Evolutionary conservation across 2,113 vertebrate genomes (phyloP).

Genomic region (Pantherophis guttatus): DNA sequence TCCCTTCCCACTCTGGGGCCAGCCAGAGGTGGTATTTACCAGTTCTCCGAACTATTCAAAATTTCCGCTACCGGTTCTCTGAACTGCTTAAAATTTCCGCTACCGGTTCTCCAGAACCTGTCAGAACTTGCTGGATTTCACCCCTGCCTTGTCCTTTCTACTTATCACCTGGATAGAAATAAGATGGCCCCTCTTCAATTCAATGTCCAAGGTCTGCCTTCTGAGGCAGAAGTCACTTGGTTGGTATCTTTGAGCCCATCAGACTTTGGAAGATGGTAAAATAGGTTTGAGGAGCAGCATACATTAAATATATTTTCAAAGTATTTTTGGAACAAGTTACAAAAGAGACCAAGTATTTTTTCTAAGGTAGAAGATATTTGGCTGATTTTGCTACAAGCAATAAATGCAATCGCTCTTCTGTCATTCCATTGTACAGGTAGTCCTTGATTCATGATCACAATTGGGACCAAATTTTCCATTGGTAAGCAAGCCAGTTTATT

Average conservation of each 20-base stretch:
- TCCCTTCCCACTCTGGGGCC: too few species aligned
- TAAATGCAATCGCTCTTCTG: neutral
- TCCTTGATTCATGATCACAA: neutral
- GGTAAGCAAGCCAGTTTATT: neutral
- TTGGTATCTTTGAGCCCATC: neutral
- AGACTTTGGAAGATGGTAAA: neutral
- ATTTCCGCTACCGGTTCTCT: too few species aligned
- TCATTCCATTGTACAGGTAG: neutral
- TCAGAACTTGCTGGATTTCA: too few species aligned
- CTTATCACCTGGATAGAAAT: neutral
- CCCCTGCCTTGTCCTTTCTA: neutral
- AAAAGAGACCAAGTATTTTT: neutral
- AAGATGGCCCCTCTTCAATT: neutral
- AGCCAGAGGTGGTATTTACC: too few species aligned
- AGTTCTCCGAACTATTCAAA: too few species aligned
- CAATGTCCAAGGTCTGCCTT: neutral
- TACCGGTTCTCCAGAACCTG: too few species aligned
- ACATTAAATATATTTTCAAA: neutral
- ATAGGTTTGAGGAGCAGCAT: neutral
- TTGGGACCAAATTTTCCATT: neutral
- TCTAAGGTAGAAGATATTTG: neutral
- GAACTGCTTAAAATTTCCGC: too few species aligned
- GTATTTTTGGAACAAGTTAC: neutral
- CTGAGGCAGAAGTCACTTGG: neutral
- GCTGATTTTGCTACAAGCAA: neutral